phyloP scores from a whole-genome alignment of 2,888 invertebrate genomes.

The Trachelus troglodyta region DNA sequence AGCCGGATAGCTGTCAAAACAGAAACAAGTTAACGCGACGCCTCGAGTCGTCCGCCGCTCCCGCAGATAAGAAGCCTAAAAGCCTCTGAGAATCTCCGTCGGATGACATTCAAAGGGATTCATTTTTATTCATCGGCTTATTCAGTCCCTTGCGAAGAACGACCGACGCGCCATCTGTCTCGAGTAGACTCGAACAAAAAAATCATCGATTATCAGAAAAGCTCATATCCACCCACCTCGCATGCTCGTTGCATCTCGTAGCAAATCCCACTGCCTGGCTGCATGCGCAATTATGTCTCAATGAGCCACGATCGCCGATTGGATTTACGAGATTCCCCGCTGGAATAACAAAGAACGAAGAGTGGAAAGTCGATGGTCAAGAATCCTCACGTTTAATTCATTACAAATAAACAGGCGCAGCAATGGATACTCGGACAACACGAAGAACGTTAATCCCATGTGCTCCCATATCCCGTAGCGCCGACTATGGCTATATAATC shows the following conservation, averaged over 20 bases:
- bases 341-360: background rate
- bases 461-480: background rate
- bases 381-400: background rate
- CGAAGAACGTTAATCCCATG: background rate
- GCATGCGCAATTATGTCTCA: background rate
- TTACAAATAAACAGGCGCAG: background rate
- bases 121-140: background rate
- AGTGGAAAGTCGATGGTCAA: background rate
- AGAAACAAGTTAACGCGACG: background rate
- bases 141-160: background rate
- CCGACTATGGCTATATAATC: background rate
- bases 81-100: background rate
- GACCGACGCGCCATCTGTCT: background rate
- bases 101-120: background rate
- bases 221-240: background rate
- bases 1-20: background rate
- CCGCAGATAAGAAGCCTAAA: background rate
- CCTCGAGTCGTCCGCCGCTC: background rate
- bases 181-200: background rate
- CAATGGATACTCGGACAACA: background rate
- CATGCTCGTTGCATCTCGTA: background rate
- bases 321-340: background rate
- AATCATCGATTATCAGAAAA: background rate
- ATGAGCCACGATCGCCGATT: background rate
- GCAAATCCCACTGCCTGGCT: background rate